Percentiles rank a stretch among this genome's conserved stretches.
Conservation (phyloP, 1,140 invertebrate genomes). For the Sycobia sp. region DNA sequence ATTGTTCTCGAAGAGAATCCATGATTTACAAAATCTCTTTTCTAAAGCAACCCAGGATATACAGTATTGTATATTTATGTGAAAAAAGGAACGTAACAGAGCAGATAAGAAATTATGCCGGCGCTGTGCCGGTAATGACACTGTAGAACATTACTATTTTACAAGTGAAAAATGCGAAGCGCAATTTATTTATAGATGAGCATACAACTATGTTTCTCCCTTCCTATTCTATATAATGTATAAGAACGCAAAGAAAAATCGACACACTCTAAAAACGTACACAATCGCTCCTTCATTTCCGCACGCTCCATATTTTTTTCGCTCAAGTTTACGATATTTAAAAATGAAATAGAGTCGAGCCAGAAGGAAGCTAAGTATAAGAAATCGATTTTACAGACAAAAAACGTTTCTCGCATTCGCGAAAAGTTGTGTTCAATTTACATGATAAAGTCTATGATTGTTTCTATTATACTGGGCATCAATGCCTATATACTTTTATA, state of each 20-base stretch:
- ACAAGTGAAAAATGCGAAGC: constrained; percentile 21
- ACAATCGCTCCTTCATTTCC: neutral
- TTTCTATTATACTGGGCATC: too few relatives aligned
- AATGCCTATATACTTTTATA: too few relatives aligned
- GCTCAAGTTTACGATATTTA: neutral
- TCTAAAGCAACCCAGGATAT: too few relatives aligned
- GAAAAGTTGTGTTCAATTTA: too few relatives aligned
- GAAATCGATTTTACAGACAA: too few relatives aligned
- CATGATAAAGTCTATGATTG: too few relatives aligned
- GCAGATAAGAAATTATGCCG: constrained; percentile 4
- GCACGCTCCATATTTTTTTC: constrained; percentile 15
- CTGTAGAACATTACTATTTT: constrained; percentile 19
- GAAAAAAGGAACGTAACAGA: too few relatives aligned
- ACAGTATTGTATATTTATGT: too few relatives aligned
- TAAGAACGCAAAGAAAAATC: neutral
- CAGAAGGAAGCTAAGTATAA: too few relatives aligned
- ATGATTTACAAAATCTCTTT: too few relatives aligned
- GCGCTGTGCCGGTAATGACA: neutral
- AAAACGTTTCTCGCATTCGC: too few relatives aligned
- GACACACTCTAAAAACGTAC: constrained; percentile 7
- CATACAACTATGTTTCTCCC: neutral
- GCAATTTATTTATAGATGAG: constrained; percentile 21
- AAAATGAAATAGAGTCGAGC: constrained; percentile 1
- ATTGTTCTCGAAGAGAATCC: too few relatives aligned
- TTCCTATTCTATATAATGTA: constrained; percentile 8